phyloP scores from a whole-genome alignment of 2,888 invertebrate genomes.

The Ectropis crepuscularia region DNA sequence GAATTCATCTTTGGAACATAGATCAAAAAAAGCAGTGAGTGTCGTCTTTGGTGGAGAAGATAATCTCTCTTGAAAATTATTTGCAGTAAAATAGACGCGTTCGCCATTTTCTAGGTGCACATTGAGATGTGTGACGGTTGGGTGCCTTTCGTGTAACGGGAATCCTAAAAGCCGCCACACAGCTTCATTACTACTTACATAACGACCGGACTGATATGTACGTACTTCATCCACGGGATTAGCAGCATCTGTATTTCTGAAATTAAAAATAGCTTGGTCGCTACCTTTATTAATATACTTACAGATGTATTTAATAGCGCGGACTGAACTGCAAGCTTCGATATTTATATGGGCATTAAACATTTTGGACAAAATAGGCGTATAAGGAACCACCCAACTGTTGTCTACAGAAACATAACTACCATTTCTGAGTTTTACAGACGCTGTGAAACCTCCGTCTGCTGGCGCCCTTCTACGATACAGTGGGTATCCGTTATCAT shows the following conservation, averaged over 20 bases:
- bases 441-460: constrained; percentile 37
- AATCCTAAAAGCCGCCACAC: no score
- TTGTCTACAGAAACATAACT: constrained; percentile 32
- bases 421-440: constrained; percentile 16
- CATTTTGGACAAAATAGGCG: constrained; percentile 35
- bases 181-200: no score
- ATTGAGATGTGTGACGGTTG: no score
- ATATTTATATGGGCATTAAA: constrained; percentile 40
- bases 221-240: no score
- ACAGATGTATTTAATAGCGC: constrained; percentile 41
- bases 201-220: no score
- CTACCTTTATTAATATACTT: constrained; percentile 44
- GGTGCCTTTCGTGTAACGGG: no score
- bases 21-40: no score
- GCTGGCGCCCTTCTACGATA: constrained; percentile 45
- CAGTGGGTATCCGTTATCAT: constrained; percentile 48
- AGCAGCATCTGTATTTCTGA: background rate
- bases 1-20: no score
- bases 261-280: constrained; percentile 35
- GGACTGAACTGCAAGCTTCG: constrained; percentile 37
- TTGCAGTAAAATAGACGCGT: no score
- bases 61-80: no score
- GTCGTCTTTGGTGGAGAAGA: no score
- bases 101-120: no score
- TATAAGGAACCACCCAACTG: constrained; percentile 41